phyloP scores from a whole-genome alignment of 2,888 invertebrate genomes.

The Calliopum simillimum region DNA sequence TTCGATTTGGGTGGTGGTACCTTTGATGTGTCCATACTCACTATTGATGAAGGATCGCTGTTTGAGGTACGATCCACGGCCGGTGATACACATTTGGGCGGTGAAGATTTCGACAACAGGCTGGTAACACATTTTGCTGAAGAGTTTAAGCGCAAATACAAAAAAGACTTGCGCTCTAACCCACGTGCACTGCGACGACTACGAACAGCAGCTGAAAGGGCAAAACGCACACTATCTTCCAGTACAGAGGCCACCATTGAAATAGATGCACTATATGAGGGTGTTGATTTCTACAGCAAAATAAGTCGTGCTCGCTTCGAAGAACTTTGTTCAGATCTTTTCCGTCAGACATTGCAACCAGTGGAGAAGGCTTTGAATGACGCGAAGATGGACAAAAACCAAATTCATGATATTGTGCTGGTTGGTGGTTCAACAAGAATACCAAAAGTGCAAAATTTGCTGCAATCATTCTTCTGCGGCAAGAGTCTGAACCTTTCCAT shows the following conservation, averaged over 20 bases:
- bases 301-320: conserved; percentile 80
- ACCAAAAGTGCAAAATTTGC: conserved; percentile 80
- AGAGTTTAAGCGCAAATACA: too few species aligned
- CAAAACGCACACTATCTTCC: too few species aligned
- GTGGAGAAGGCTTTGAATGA: too few species aligned
- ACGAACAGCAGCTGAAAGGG: too few species aligned
- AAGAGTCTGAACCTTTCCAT: conserved; percentile 80
- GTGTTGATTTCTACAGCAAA: conserved; percentile 79
- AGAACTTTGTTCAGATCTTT: conserved; percentile 78
- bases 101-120: too few species aligned
- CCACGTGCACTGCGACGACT: too few species aligned
- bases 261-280: conserved; percentile 82
- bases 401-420: conserved; percentile 82
- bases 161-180: too few species aligned
- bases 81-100: too few species aligned
- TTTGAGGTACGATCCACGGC: conserved; percentile 97
- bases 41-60: conserved; percentile 88
- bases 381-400: too few species aligned
- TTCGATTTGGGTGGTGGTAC: conserved; percentile 79
- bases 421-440: conserved; percentile 87
- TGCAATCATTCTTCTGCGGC: conserved; percentile 81
- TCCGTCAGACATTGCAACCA: conserved; percentile 78
- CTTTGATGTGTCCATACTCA: conserved; percentile 94
- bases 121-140: too few species aligned
- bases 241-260: conserved; percentile 81